Percentiles rank a stretch among this genome's conserved stretches.
phyloP scores from a whole-genome alignment of 2,113 vertebrate genomes.

The Bos indicus region DNA sequence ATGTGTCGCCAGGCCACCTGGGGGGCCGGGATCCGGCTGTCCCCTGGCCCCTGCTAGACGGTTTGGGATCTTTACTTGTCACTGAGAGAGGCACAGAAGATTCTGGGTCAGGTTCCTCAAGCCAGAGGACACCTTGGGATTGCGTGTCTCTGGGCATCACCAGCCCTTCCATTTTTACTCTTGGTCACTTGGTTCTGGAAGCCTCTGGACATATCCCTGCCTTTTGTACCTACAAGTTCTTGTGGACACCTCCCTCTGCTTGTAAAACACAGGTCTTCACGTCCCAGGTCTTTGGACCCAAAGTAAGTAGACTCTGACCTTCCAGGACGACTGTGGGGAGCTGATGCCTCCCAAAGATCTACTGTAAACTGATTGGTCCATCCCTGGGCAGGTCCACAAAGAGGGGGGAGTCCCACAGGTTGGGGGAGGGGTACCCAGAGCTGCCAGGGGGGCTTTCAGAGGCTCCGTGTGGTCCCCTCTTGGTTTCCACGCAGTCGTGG shows the following conservation, averaged over 20 bases:
- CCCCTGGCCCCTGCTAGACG: neutral
- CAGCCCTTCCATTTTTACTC: neutral
- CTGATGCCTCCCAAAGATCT: neutral
- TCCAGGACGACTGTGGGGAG: accelerated
- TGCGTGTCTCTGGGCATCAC: neutral
- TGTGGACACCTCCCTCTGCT: neutral
- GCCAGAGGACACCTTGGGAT: neutral
- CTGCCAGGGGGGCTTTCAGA: accelerated
- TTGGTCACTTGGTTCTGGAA: neutral
- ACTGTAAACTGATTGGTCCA: accelerated
- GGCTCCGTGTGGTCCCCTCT: accelerated
- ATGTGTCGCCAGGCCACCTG: neutral
- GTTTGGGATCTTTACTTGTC: neutral
- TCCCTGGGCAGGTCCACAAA: neutral
- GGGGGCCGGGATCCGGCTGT: accelerated
- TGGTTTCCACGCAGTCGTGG: neutral
- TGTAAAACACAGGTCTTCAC: accelerated
- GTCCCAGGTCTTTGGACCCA: neutral
- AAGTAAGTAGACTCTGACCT: neutral
- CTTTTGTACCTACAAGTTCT: neutral
- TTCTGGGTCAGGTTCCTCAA: neutral
- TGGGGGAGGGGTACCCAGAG: neutral
- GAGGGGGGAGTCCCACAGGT: neutral
- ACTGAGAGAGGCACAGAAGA: neutral
- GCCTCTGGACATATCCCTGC: neutral